phyloP scores from a whole-genome alignment of 2,113 vertebrate genomes.

The Serilophus lunatus region DNA sequence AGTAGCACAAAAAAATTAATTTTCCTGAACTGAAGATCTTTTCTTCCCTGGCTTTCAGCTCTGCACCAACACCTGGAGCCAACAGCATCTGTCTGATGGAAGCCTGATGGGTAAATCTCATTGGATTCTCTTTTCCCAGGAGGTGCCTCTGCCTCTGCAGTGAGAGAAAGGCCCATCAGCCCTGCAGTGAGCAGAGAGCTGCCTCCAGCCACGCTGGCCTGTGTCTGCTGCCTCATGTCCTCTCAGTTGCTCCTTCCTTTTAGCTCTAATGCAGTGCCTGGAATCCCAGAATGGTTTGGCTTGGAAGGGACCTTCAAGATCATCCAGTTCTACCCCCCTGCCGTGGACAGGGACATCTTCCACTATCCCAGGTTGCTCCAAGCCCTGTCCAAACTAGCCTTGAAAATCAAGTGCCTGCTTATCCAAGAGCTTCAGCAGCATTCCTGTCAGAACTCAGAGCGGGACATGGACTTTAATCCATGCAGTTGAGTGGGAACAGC shows the following conservation, averaged over 20 bases:
- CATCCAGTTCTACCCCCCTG: background rate
- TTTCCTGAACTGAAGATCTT: background rate
- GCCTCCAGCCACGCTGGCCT: too few relatives aligned
- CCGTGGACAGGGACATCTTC: background rate
- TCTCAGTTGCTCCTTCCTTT: background rate
- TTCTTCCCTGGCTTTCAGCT: background rate
- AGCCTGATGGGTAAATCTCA: background rate
- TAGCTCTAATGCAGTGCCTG: background rate
- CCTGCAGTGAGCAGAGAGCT: background rate
- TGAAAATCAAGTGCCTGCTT: background rate
- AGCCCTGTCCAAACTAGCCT: background rate
- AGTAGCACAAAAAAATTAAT: background rate
- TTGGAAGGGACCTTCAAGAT: background rate
- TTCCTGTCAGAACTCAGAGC: background rate
- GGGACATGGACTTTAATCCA: background rate
- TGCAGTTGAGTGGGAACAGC: background rate
- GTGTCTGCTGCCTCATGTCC: background rate
- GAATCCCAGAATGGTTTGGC: background rate
- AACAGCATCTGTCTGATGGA: background rate
- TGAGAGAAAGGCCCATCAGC: background rate
- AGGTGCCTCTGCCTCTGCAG: background rate
- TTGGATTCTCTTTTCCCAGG: accelerated
- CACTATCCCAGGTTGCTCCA: background rate
- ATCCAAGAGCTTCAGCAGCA: background rate
- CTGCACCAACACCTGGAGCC: background rate